Evolutionary conservation across 2,113 vertebrate genomes (phyloP).

Genomic region (Sula dactylatra): DNA sequence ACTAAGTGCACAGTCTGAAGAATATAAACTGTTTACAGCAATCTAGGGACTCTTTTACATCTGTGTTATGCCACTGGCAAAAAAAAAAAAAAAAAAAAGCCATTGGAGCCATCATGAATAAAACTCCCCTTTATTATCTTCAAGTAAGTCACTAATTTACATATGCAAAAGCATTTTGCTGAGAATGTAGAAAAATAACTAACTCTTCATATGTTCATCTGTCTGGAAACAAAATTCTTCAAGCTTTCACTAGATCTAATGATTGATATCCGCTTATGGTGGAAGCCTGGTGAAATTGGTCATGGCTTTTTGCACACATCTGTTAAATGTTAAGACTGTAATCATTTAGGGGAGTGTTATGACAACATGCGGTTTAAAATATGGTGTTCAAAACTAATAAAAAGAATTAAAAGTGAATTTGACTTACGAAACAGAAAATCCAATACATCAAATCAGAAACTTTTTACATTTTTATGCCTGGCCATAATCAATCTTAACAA

Average conservation of each 20-base stretch:
- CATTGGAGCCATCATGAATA: background rate
- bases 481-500: background rate
- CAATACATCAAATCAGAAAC: background rate
- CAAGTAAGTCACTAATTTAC: background rate
- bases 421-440: background rate
- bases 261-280: background rate
- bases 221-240: background rate
- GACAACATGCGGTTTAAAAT: background rate
- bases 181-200: background rate
- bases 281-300: background rate
- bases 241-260: background rate
- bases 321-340: background rate
- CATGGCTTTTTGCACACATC: background rate
- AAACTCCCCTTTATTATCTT: background rate
- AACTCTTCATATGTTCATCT: background rate
- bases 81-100: background rate
- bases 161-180: background rate
- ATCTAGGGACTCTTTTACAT: background rate
- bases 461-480: background rate
- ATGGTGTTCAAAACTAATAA: background rate
- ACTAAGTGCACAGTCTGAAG: background rate
- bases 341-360: background rate
- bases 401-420: background rate
- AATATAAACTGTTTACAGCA: background rate
- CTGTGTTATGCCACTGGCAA: no score